Conservation (phyloP, 1,140 invertebrate genomes). For the Drosophila grimshawi region DNA sequence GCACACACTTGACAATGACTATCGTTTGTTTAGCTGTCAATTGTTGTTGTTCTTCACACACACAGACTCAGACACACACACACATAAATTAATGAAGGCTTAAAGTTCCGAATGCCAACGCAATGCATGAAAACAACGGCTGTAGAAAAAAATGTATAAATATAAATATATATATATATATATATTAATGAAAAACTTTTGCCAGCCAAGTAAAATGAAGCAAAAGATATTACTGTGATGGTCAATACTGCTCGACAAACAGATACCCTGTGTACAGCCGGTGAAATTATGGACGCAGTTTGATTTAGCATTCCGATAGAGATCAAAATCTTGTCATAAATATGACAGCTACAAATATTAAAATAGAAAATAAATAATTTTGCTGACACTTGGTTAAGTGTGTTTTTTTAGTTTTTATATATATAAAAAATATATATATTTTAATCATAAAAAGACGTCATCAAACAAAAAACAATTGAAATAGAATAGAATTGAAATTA, state of each 20-base stretch:
- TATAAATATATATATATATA: neutral
- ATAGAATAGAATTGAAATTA: too few species aligned
- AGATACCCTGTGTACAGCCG: neutral
- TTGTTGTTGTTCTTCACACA: constrained; percentile 62
- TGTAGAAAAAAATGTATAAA: constrained; percentile 18
- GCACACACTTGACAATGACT: constrained; percentile 82
- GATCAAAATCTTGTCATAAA: too few species aligned
- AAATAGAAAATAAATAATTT: too few species aligned
- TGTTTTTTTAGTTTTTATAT: too few species aligned
- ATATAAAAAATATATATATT: too few species aligned
- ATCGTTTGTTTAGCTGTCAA: constrained; percentile 82
- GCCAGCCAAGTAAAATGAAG: constrained; percentile 56
- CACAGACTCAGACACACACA: constrained; percentile 1
- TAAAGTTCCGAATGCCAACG: constrained; percentile 62
- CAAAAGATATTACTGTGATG: neutral
- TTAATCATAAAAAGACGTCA: too few species aligned
- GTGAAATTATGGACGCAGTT: too few species aligned
- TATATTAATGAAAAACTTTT: constrained; percentile 46
- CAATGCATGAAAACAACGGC: constrained; percentile 12
- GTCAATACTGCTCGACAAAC: neutral
- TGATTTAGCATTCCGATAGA: too few species aligned
- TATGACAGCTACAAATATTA: too few species aligned
- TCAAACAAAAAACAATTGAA: too few species aligned
- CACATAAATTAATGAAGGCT: constrained; percentile 67
- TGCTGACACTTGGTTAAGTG: too few species aligned